Base-by-base conservation (phyloP, 2,888 invertebrate genomes). In the Erannis defoliaria region DNA sequence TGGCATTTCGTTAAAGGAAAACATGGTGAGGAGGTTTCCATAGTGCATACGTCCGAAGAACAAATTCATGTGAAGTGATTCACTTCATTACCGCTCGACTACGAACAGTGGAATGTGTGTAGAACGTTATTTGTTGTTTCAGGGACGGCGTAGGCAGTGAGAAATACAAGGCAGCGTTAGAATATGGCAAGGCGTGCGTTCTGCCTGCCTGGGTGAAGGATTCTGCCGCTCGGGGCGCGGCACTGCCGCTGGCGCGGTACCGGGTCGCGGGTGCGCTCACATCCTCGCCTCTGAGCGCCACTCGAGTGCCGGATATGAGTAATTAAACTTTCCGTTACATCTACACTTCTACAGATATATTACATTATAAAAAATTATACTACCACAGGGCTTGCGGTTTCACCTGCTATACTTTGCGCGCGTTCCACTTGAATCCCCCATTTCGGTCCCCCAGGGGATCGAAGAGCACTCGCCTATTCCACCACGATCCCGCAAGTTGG, bases 171-270 rank as follows among this genome's bases (percentile, higher is more conserved):
- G 94, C 94, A 0, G 94, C 94, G 0, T 37, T 92, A 42, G 93
- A 94, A 65, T 90, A 90, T 56, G 86, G 89, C 43, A 93, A 90
- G 61, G 93, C 95, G 37, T 97, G 98, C 74, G 95, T 98, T 0
- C 90, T 93, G 12, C 94, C 96, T 0, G 89, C 95, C 1, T 99
- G 99, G 98, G 91, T 98, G 37, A 94, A 94, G 56, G 96, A 97
- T 29, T 97, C 97, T n/a, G 93, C 96, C 0, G 90, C 94, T 23
- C 94, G 94, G 23, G 97, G 97, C 0, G 96, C 94, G 66, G 95
- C 96, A 0, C 72, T 97, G 38, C 95, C 96, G 0, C 85, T 94
- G 14, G 92, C 94, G 2, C 83, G 93, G 49, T 95, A 95, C 73
- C 88, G 94, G 53, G 93, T 95, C 0, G 87, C 94, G 0, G 93